Evolutionary conservation across 2,888 invertebrate species (phyloP).

Genomic region (Stegana nigrithorax): DNA sequence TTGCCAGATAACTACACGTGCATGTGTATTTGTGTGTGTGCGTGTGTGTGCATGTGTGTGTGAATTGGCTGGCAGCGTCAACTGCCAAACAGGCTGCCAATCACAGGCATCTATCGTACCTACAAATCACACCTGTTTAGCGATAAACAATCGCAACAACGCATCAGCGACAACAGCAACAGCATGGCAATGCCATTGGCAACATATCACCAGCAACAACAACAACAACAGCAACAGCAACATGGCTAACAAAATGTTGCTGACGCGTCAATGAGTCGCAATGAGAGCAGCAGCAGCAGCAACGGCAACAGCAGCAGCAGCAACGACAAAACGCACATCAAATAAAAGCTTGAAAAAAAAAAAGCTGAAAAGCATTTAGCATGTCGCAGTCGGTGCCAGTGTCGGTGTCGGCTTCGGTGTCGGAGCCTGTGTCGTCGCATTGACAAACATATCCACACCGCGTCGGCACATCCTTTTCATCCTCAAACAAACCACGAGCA

Average conservation of each 20-base stretch:
- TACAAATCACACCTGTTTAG: constrained; percentile 15
- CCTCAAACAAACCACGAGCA: constrained; percentile 1
- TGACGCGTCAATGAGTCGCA: constrained; percentile 11
- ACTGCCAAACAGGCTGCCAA: constrained; percentile 4
- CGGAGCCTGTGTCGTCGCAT: background rate
- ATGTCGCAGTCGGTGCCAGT: constrained; percentile 4
- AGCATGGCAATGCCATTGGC: too few relatives aligned
- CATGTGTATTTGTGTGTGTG: too few relatives aligned
- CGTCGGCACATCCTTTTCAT: constrained; percentile 21
- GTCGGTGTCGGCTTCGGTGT: background rate
- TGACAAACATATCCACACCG: constrained; percentile 1
- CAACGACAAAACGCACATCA: constrained; percentile 17
- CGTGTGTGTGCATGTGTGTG: too few relatives aligned
- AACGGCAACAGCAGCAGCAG: constrained; percentile 26
- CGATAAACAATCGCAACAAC: constrained; percentile 2
- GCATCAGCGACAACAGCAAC: too few relatives aligned
- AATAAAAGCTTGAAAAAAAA: constrained; percentile 3
- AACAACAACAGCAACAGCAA: constrained; percentile 42
- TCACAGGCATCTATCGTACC: constrained; percentile 18
- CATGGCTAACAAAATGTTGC: constrained; percentile 32
- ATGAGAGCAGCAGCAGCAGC: too few relatives aligned
- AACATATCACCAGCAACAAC: constrained; percentile 15
- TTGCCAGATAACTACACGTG: background rate
- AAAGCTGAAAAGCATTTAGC: constrained; percentile 8
- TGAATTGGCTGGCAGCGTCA: too few relatives aligned